Evolutionary conservation across 2,888 invertebrate genomes (phyloP), one percentile per base, ranked within the genome.

Genomic region (Cephonodes hylas): DNA sequence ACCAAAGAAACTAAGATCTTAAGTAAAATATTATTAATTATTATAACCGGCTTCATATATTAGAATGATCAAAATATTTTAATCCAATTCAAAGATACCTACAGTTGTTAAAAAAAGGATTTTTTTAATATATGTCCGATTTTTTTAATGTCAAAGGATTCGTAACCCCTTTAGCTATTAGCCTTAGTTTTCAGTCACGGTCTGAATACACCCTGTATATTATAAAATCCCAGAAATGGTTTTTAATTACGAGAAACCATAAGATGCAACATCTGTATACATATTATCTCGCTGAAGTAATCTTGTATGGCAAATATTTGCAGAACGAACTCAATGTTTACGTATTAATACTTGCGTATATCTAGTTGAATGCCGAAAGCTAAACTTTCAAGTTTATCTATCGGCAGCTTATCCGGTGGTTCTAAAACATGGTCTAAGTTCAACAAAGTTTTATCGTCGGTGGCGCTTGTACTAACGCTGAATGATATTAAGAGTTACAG

Each of bases 381-480:
- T 67, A 59, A 70, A 64, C 61, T 62, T 61, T 53, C 10, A 59
- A 68, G 61, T 70, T 72, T 68, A 64, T 46, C 46, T 67, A 66
- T 66, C 53, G 58, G 18, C 57, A 57, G 65, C 60, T 70, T 65
- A 67, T 65, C 63, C 62, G 61, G 62, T 68, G 59, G 63, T 42
- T 20, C 44, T 59, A 25, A 59, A 59, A 59, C 59, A 44, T 59
- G 59, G 42, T 63, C 34, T 64, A 66, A 65, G 67, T 67, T 66
- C 56, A 64, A 66, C 70, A 63, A 67, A 65, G 64, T 68, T 66
- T 53, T 38, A 58, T 53, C 31, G 45, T 60, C 60, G 53, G 22
- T 44, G 25, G 25, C 42, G 60, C 63, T 68, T 64, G 61, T 53
- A 23, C 45, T 22, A n/a, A 10, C 27, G 8, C n/a, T n/a, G n/a